Evolutionary conservation across 2,113 vertebrate species (phyloP).

Genomic region (Urocitellus parryii): DNA sequence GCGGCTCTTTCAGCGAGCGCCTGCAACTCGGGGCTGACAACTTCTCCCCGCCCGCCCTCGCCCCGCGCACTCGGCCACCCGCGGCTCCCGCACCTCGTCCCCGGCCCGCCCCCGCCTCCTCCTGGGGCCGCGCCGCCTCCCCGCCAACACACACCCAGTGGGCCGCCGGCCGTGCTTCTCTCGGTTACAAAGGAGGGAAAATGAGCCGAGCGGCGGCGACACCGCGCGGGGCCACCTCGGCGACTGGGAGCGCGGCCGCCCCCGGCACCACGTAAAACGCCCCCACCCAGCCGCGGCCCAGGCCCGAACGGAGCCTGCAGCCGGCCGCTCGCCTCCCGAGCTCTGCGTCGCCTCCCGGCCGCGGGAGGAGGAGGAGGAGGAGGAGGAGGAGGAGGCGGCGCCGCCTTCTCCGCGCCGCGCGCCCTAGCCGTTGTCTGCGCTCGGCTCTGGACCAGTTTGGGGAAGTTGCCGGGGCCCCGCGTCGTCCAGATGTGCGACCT

Average conservation of each 20-base stretch:
- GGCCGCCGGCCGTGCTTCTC: slow-evolving; percentile 20
- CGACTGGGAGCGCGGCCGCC: slow-evolving; percentile 54
- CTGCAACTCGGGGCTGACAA: slow-evolving; percentile 49
- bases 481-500: slow-evolving; percentile 82
- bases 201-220: slow-evolving; percentile 65
- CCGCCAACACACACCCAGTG: background rate
- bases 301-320: slow-evolving; percentile 11
- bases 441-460: slow-evolving; percentile 76
- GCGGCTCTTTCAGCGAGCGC: background rate
- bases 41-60: background rate
- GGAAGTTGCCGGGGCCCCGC: slow-evolving; percentile 72
- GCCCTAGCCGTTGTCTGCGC: slow-evolving; percentile 75
- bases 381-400: slow-evolving; percentile 51
- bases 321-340: background rate
- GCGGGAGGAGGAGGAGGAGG: slow-evolving; percentile 57
- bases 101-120: background rate
- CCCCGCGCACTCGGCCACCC: background rate
- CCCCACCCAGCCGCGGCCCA: slow-evolving; percentile 35
- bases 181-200: slow-evolving; percentile 75
- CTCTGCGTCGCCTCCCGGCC: slow-evolving; percentile 54
- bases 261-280: slow-evolving; percentile 67
- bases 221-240: slow-evolving; percentile 34
- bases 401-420: slow-evolving; percentile 76
- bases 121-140: background rate
- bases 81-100: background rate